These are phyloP conservation scores for Dysdera silvatica DNA, from an alignment of 1,140 invertebrate genomes.

Conservation along the genomic window DNA sequence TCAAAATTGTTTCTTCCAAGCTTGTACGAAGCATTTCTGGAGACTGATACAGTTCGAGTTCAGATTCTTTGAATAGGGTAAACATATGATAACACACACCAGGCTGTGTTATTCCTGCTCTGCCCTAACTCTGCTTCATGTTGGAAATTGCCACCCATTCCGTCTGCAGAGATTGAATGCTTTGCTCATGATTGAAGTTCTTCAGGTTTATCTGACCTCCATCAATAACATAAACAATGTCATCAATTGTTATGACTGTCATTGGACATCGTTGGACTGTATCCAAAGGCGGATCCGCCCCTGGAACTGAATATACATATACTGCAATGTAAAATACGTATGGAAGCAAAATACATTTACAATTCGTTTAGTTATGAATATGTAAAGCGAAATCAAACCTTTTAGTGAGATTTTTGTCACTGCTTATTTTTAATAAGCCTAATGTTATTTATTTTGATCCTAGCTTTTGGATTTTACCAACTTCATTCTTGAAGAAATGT, in stretches of 20 bases:
- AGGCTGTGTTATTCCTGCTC: conserved; percentile 67
- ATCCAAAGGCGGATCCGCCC: too few relatives aligned
- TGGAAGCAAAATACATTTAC: too few relatives aligned
- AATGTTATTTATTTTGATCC: too few relatives aligned
- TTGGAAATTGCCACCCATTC: conserved; percentile 73
- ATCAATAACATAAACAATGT: conserved; percentile 79
- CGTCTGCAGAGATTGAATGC: conserved; percentile 60
- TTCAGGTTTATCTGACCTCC: conserved; percentile 70
- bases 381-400: too few relatives aligned
- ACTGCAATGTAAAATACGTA: too few relatives aligned
- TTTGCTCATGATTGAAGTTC: conserved; percentile 61
- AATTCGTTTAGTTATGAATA: too few relatives aligned
- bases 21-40: conserved; percentile 68
- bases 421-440: too few relatives aligned
- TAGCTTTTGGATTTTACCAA: too few relatives aligned
- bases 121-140: conserved; percentile 62
- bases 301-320: too few relatives aligned
- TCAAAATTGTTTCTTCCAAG: conserved; percentile 67
- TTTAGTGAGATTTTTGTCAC: too few relatives aligned
- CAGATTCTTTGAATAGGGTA: conserved; percentile 52
- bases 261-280: too few relatives aligned
- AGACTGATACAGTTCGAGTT: conserved; percentile 55
- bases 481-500: too few relatives aligned
- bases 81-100: conserved; percentile 72
- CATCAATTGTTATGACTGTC: conserved; percentile 87